Conservation (phyloP, 2,888 invertebrate species). For the Anthrax anthrax region DNA sequence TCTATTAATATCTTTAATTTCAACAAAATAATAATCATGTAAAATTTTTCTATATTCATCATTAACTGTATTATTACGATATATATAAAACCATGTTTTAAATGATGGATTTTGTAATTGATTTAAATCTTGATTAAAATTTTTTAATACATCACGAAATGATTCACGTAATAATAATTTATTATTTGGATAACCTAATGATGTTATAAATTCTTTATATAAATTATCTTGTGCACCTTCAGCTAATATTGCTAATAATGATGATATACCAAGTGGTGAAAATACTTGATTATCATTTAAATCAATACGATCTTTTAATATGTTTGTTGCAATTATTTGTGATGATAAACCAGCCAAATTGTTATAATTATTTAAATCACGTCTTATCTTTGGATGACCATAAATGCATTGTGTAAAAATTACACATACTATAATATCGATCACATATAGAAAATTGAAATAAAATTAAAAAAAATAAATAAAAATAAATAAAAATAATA, state of each 20-base stretch:
- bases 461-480: neutral
- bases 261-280: conserved; percentile 48
- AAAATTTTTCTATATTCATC: conserved; percentile 44
- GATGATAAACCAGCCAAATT: conserved; percentile 26
- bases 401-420: neutral
- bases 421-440: neutral
- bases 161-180: conserved; percentile 21
- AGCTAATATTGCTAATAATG: conserved; percentile 46
- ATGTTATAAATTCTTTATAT: conserved; percentile 40
- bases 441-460: neutral
- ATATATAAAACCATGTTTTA: conserved; percentile 52
- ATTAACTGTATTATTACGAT: conserved; percentile 47
- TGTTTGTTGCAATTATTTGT: conserved; percentile 26
- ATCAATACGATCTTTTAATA: conserved; percentile 28
- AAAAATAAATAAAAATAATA: too few relatives aligned
- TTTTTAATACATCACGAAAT: conserved; percentile 20
- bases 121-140: conserved; percentile 18
- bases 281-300: conserved; percentile 43
- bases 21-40: conserved; percentile 44
- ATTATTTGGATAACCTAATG: conserved; percentile 42
- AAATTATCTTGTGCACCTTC: conserved; percentile 49
- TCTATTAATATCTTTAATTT: conserved; percentile 38
- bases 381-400: neutral
- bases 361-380: neutral
- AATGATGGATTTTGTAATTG: conserved; percentile 38